Base-by-base conservation (phyloP, 2,797 vertebrate species). In the Schizopygopsis malacanthus region DNA sequence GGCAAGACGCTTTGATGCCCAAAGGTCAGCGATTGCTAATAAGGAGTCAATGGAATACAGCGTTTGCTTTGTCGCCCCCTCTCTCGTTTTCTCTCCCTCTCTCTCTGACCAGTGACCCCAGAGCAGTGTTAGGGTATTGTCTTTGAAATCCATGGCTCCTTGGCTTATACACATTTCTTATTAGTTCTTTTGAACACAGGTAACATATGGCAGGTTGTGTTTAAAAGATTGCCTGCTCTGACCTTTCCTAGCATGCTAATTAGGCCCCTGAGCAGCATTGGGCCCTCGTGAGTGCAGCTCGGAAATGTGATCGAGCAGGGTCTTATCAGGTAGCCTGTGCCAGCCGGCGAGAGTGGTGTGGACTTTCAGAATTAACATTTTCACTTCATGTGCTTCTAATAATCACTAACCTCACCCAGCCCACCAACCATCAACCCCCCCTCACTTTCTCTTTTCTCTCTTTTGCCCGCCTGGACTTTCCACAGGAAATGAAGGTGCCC, bases 361-460 rank as follows among this genome's bases (percentile, higher is more conserved):
- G 94, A 96, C 97, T 98, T 97, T 93, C 96, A 97, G 94, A 98
- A 98, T 99, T 98, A 98, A 98, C 97, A 98, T 98, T 98, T 85
- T 98, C 94, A 94, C 96, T 98, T 98, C 97, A 98, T 96, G 96
- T 98, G 97, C 97, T 98, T 98, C 97, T 97, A 98, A 98, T 98
- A 98, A 98, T 97, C 96, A 94, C 95, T 98, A 97, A 98, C 96
- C 95, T 95, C 78, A 87, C 70, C 87, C 25, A 81, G 86, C 88
- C 92, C 91, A 90, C 92, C 93, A 94, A 94, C 91, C 89, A 90
- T 90, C 91, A 81, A 89, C 89, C 88, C 91, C 88, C 88, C 90
- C 76, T 86, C 78, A 83, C 54, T 52, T 63, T 67, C 61, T 72
- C 13, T 28, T 88, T 84, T 81, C 85, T 84, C 89, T 95, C 92